Conservation (phyloP, 2,113 vertebrate genomes). For the Sinocyclocheilus maitianheensis region DNA sequence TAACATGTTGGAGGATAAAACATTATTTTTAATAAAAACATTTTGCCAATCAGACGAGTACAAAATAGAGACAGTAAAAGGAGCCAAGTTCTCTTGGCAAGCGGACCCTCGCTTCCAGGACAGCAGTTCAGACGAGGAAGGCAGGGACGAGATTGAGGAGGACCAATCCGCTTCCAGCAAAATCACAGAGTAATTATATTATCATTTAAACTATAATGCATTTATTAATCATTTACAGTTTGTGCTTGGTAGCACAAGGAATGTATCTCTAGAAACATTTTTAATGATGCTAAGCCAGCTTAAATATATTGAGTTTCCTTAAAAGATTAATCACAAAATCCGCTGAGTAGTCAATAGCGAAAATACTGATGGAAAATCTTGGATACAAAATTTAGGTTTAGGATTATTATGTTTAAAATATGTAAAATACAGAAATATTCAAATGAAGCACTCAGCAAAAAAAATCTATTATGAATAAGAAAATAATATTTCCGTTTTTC, state of each 20-base stretch:
- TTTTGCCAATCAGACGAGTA: conserved; percentile 74
- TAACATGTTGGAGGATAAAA: background rate
- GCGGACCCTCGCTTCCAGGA: conserved; percentile 84
- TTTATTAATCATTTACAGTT: background rate
- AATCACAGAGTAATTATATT: conserved; percentile 68
- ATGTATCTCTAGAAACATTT: background rate
- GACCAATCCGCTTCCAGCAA: conserved; percentile 47
- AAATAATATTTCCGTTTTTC: too few species aligned
- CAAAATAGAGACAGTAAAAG: conserved; percentile 71
- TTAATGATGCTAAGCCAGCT: too few species aligned
- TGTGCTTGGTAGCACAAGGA: background rate
- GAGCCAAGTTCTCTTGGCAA: conserved; percentile 79
- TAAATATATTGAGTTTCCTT: too few species aligned
- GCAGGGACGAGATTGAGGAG: conserved; percentile 62
- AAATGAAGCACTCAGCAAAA: too few species aligned
- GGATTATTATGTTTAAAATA: too few species aligned
- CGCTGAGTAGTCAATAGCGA: too few species aligned
- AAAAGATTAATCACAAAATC: too few species aligned
- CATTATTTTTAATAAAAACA: too few species aligned
- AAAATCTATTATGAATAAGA: too few species aligned
- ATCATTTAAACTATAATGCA: background rate
- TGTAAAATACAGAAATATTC: too few species aligned
- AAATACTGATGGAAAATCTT: too few species aligned
- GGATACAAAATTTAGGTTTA: too few species aligned
- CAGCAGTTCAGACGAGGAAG: conserved; percentile 87